Evolutionary conservation across 1,140 invertebrate genomes (phyloP), one percentile per base, ranked within the genome.

Genomic region (Chrysopa pallens): DNA sequence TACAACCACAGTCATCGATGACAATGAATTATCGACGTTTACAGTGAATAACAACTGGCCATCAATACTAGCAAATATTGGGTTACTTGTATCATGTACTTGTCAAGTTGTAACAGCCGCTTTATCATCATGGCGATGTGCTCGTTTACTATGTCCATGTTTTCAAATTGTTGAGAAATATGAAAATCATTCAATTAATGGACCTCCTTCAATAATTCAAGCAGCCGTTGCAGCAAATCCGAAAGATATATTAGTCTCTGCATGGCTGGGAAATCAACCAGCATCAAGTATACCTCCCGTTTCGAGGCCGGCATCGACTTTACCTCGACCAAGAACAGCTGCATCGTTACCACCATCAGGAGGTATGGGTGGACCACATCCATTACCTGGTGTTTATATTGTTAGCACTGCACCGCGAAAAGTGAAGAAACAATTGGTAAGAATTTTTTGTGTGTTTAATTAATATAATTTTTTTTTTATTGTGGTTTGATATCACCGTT

Each of bases 131-230:
- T 72, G 68, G 52, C 62, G 66, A 49, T 59, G 68, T 17, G 67
- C 70, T 14, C 58, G 63, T 48, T 57, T 64, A 8, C 56, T 73
- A 6, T 73, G 72, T 48, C 61, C 70, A 12, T 74, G 70, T 53
- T 64, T 71, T 52, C 52, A 59, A 6, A 60, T 58, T 17, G 59
- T 61, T 45, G 63, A 62, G 8, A 51, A 53, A 15, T 38, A 48
- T 11, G 48, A 48, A 38, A 42, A 48, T 14, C 23, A 43, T 11
- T 14, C 8, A 13, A n/a, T 7, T 37, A 46, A 28, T 17, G 12
- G 61, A 64, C 49, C 65, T 65, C 55, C 61, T 63, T 44, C 58
- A 60, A 1, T 49, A 49, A 29, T 64, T 56, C 41, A 48, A 8
- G 38, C 29, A 8, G 17, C 17, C 43, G 42, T 42, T 60, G 60